A percentile compares a stretch with the other conserved stretches of the same genome.
phyloP scores from a whole-genome alignment of 2,113 vertebrate genomes.

The Jaculus jaculus region DNA sequence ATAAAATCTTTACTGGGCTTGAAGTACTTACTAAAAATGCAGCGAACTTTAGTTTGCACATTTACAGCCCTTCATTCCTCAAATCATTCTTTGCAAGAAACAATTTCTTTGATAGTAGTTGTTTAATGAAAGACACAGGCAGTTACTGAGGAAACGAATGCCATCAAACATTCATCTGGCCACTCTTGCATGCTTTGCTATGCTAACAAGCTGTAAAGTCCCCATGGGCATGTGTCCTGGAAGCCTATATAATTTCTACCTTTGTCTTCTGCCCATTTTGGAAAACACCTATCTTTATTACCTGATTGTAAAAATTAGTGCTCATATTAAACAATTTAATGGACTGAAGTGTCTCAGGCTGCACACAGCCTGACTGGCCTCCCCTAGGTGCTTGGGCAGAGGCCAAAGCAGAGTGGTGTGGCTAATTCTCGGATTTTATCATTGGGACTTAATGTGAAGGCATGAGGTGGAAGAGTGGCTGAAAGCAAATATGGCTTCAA shows the following conservation, averaged over 20 bases:
- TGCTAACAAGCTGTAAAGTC: slow-evolving; percentile 34
- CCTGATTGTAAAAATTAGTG: slow-evolving; percentile 61
- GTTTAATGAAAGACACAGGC: slow-evolving; percentile 54
- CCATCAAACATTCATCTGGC: neutral
- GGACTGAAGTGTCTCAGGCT: neutral
- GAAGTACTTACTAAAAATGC: slow-evolving; percentile 70
- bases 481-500: slow-evolving; percentile 42
- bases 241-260: slow-evolving; percentile 1
- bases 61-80: slow-evolving; percentile 45
- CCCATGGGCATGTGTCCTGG: neutral
- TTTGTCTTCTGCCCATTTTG: slow-evolving; percentile 52
- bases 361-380: neutral
- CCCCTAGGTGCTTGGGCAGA: neutral
- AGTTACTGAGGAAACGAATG: slow-evolving; percentile 38
- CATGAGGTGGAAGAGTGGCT: slow-evolving; percentile 28
- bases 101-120: slow-evolving; percentile 48
- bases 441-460: slow-evolving; percentile 36
- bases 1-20: slow-evolving; percentile 72
- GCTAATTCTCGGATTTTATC: slow-evolving; percentile 37
- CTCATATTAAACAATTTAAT: slow-evolving; percentile 53
- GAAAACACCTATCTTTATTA: slow-evolving; percentile 61
- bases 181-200: neutral
- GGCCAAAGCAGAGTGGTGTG: neutral
- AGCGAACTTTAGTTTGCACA: slow-evolving; percentile 64
- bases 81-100: slow-evolving; percentile 56